A percentile compares a stretch with the other conserved stretches of the same genome.
Evolutionary conservation across 2,113 vertebrate species (phyloP).

Genomic region (Scopus umbretta): DNA sequence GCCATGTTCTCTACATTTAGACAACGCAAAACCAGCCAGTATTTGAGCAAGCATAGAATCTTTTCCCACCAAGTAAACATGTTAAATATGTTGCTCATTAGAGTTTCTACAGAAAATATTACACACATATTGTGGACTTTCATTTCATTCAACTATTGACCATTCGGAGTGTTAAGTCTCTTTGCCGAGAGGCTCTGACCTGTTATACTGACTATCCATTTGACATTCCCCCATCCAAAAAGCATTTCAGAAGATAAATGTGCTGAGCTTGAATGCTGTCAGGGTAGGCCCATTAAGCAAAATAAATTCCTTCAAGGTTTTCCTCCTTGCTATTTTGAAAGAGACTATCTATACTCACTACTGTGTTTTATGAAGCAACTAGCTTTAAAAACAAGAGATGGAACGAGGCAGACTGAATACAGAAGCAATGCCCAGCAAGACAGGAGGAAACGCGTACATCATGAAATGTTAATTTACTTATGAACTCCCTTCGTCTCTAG

Average conservation of each 20-base stretch:
- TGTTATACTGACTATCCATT: background rate
- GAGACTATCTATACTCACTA: background rate
- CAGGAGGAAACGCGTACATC: background rate
- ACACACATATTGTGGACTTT: background rate
- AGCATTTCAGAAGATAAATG: background rate
- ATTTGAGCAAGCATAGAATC: background rate
- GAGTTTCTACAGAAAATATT: background rate
- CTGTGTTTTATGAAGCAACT: background rate
- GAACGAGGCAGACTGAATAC: background rate
- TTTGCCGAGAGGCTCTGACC: background rate
- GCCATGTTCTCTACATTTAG: background rate
- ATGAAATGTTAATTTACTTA: background rate
- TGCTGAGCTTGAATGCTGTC: background rate
- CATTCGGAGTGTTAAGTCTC: background rate
- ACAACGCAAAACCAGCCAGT: background rate
- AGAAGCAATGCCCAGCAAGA: background rate
- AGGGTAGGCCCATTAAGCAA: background rate
- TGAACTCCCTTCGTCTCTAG: background rate
- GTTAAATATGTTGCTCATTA: background rate
- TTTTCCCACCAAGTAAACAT: background rate
- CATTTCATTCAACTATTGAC: background rate
- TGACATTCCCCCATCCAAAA: background rate
- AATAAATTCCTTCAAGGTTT: background rate
- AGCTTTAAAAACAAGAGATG: background rate
- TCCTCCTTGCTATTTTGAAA: background rate